Base-by-base conservation (phyloP, 2,797 vertebrate species). In the Pseudocheirus occidentalis region DNA sequence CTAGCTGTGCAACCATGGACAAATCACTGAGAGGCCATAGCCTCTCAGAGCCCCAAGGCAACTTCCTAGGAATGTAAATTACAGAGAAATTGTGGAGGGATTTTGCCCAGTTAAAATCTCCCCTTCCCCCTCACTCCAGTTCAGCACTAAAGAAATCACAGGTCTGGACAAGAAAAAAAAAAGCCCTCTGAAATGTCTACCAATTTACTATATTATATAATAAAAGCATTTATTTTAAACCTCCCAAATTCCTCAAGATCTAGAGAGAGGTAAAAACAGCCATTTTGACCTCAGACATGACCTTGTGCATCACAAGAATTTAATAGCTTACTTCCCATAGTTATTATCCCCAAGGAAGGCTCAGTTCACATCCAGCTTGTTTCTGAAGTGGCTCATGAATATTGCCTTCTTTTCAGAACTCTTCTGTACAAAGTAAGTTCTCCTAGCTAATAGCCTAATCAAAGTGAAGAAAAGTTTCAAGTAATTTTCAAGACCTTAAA, bases 151-250 rank as follows among this genome's bases (percentile, higher is more conserved):
- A 81, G 73, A 81, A 40, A 40, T 24, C 73, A 40, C n/a, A 46
- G 66, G 18, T 81, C 66, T 46, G 73, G 40, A 46, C 18, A 81
- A n/a, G 66, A 3, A 24, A 21, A n/a, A n/a, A 66, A 66, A 46
- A 81, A n/a, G 21, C 3, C n/a, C 16, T 81, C 2, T 91, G 31
- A 94, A 94, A 93, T 95, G 50, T 4, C 18, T 57, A 95, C 13
- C 55, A 93, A n/a, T 52, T 92, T 6, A 81, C 53, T 58, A 73
- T 87, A 66, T 92, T 94, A 24, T 93, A 40, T 16, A 92, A 27
- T 31, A 97, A 54, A 52, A 24, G 59, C 28, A 28, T 90, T 91
- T 10, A 93, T 81, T 94, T 95, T 10, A 90, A 96, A 95, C 7
- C 10, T n/a, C 94, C 94, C 55, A 81, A 93, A 92, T 96, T 94